These are phyloP conservation scores for Prunella strophiata DNA, from an alignment of 2,797 vertebrate genomes.

Conservation along the genomic window DNA sequence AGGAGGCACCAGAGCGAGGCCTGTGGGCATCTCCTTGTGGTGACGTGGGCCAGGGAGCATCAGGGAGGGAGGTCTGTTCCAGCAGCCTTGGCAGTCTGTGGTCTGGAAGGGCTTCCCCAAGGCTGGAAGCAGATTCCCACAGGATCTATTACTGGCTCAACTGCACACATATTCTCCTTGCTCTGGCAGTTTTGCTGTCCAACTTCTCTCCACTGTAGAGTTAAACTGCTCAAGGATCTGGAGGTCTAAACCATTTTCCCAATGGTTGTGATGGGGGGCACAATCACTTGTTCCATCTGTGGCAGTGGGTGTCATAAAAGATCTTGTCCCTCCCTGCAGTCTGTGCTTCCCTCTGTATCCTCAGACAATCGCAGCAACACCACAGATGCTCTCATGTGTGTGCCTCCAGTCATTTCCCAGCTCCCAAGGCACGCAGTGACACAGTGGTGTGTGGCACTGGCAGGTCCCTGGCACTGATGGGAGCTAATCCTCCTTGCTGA, in stretches of 20 bases:
- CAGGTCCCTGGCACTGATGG: neutral
- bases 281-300: neutral
- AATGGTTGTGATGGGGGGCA: neutral
- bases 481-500: neutral
- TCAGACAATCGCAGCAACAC: neutral
- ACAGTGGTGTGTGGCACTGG: too few species aligned
- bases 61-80: neutral
- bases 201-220: neutral
- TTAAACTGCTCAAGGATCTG: neutral
- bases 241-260: neutral
- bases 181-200: neutral
- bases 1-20: neutral
- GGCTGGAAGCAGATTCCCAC: neutral
- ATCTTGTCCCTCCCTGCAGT: neutral
- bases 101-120: neutral
- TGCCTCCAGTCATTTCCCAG: neutral
- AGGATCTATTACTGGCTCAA: neutral
- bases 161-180: neutral
- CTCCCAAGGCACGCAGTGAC: rapidly evolving
- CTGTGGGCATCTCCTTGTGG: neutral
- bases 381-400: rapidly evolving
- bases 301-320: neutral
- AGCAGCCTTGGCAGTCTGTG: neutral
- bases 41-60: neutral
- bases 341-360: neutral